Conservation (phyloP, 2,797 vertebrate genomes). For the Sebastes taczanowskii region DNA sequence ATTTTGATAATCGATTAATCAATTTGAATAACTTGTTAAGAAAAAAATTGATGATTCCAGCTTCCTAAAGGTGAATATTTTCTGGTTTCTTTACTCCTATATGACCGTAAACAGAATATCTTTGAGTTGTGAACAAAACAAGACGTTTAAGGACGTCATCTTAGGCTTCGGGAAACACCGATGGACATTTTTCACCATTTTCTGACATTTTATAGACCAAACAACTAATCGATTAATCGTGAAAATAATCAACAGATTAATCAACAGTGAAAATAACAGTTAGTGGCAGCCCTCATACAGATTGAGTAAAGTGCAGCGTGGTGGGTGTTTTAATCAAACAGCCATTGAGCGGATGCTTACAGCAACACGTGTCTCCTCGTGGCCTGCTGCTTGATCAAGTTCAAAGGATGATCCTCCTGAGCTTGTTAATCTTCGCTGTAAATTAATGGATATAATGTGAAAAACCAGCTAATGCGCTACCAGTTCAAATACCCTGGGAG, state of each 20-base stretch:
- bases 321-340: neutral
- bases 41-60: too few species aligned
- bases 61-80: too few species aligned
- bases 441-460: neutral
- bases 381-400: neutral
- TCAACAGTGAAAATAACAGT: too few species aligned
- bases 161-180: too few species aligned
- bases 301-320: neutral
- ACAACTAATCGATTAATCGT: too few species aligned
- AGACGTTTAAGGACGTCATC: fast-evolving
- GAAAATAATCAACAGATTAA: too few species aligned
- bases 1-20: too few species aligned
- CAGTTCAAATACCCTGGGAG: neutral
- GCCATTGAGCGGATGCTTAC: neutral
- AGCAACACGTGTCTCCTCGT: neutral
- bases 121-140: too few species aligned
- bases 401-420: neutral
- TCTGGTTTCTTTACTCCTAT: too few species aligned
- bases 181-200: too few species aligned
- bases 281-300: neutral
- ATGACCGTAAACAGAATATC: fast-evolving
- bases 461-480: neutral
- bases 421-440: neutral
- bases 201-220: too few species aligned
- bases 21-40: too few species aligned